These are phyloP conservation scores for Lithobius niger DNA, from an alignment of 1,140 invertebrate genomes.

Conservation along the genomic window DNA sequence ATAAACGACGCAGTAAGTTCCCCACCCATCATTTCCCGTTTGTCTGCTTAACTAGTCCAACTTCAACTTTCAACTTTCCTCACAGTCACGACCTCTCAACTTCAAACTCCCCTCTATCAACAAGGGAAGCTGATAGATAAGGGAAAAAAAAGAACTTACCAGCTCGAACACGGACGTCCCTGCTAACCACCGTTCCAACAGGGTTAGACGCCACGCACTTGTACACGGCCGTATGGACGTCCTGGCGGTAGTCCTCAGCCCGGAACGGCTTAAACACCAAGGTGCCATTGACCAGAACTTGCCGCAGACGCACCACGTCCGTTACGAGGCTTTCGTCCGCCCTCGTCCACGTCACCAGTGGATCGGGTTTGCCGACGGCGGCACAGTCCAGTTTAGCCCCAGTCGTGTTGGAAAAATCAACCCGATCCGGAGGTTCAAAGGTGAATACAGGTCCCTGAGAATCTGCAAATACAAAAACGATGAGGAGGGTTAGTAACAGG, in stretches of 20 bases:
- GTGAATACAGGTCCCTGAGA: conserved; percentile 61
- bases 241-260: conserved; percentile 30
- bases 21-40: too few relatives aligned
- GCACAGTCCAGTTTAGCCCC: conserved; percentile 44
- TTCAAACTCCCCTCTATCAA: too few relatives aligned
- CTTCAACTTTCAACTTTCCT: too few relatives aligned
- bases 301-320: conserved; percentile 8
- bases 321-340: conserved; percentile 43
- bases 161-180: neutral
- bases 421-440: conserved; percentile 58
- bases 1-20: too few relatives aligned
- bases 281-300: conserved; percentile 27
- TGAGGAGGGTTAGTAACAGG: too few relatives aligned
- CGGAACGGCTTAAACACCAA: conserved; percentile 35
- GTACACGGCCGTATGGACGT: conserved; percentile 36
- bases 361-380: conserved; percentile 49
- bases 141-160: conserved; percentile 3
- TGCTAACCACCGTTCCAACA: neutral
- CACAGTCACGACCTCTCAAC: too few relatives aligned
- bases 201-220: conserved; percentile 4
- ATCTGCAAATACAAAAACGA: too few relatives aligned
- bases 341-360: conserved; percentile 60
- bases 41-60: too few relatives aligned
- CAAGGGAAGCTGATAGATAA: too few relatives aligned
- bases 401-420: conserved; percentile 63